Evolutionary conservation across 2,888 invertebrate species (phyloP), one percentile per base, ranked within the genome.

Genomic region (Macaria notata): DNA sequence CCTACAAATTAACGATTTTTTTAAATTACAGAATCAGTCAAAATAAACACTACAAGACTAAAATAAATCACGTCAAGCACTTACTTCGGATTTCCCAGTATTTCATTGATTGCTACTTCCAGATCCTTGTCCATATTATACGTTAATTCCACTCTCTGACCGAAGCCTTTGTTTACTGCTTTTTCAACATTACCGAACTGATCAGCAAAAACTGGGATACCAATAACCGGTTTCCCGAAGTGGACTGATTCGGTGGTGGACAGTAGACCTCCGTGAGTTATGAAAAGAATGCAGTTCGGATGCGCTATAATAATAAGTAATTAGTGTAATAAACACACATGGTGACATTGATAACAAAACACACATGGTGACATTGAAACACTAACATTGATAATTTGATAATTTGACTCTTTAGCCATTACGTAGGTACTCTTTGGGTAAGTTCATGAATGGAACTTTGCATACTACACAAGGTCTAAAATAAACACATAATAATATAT

Each of bases 231-330:
- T 6, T 72, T 72, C 5, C 71, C 77, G 45, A 64, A 73, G 46
- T 73, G 70, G 4, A 75, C 54, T 4, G 76, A 68, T 56, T 78
- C 78, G 0, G 72, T 71, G 1, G 64, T 64, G 0, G 76, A 75
- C 3, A 76, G 62, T 6, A 73, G 62, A 46, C 77, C 77, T 5
- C 76, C 75, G 46, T 77, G 77, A 0, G 75, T 70, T 50, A 77
- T 76, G 60, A 77, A 76, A 0, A 77, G 62, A 6, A 66, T 48
- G 51, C 69, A 70, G 50, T 76, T 78, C 1, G 72, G 70, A 56
- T 78, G 78, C n/a, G 73, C 78, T 78, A 63, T n/a, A 65, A 69
- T 41, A 36, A 36, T 6, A 36, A 6, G 3, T 19, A 19, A 19
- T 19, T 19, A 19, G 19, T 19, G 19, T 2, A 19, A 19, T 19